phyloP scores from a whole-genome alignment of 2,888 invertebrate species.

The Galeopsomyia nigrocyanea region DNA sequence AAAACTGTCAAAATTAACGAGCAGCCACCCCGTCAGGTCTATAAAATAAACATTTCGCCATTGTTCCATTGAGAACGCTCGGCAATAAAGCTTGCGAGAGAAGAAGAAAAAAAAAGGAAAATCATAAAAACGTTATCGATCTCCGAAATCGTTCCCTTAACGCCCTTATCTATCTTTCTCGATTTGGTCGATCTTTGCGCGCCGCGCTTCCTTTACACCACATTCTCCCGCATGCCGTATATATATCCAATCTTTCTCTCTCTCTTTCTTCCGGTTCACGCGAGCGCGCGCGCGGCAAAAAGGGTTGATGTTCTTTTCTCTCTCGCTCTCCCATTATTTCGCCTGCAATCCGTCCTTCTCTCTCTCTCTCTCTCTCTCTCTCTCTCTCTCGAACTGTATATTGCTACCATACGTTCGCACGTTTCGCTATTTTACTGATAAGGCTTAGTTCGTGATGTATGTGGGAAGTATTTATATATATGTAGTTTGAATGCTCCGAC shows the following conservation, averaged over 20 bases:
- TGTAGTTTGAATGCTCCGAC: neutral
- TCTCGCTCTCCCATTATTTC: conserved; percentile 13
- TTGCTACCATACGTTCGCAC: neutral
- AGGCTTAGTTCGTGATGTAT: neutral
- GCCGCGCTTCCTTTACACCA: neutral
- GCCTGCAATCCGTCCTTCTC: conserved; percentile 21
- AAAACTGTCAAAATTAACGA: too few species aligned
- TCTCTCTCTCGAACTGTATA: neutral
- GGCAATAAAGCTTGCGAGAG: too few species aligned
- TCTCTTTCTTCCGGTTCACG: conserved; percentile 17
- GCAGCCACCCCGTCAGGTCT: too few species aligned
- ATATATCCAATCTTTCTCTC: conserved; percentile 1
- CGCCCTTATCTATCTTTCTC: conserved; percentile 7
- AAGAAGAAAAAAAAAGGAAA: too few species aligned
- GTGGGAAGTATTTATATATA: neutral
- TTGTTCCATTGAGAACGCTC: too few species aligned
- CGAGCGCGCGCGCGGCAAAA: too few species aligned
- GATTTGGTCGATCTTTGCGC: conserved; percentile 8
- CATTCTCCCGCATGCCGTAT: conserved; percentile 3
- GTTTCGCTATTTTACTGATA: neutral
- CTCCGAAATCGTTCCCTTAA: too few species aligned
- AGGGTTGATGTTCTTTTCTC: too few species aligned
- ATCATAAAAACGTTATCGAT: too few species aligned
- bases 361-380: neutral
- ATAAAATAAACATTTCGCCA: too few species aligned